Base-by-base conservation (phyloP, 2,888 invertebrate species). In the Ennomos erosarius region DNA sequence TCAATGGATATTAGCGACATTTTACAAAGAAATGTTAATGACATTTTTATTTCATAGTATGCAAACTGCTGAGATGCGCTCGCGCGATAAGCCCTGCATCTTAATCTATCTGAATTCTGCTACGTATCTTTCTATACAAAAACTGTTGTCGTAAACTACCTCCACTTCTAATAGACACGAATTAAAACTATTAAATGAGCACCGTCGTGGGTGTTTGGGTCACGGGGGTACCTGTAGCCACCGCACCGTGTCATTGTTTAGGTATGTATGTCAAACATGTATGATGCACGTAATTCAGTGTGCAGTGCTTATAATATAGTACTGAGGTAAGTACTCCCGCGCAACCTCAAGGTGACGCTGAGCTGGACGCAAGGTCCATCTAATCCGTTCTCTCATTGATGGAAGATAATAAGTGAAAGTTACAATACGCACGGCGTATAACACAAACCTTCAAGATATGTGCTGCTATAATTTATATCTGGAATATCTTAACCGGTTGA, bases 341-440 rank as follows among this genome's bases (percentile, higher is more conserved):
- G 64, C 66, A 67, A 78, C 84, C 70, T 81, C 87, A 88, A 88
- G 88, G 87, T 81, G 69, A 82, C 70, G 62, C 69, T 74, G 77
- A 75, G 81, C 40, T 40, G 36, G 33, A 74, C 70, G 74, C 88
- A 88, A 88, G 88, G 88, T 85, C 82, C 83, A 76, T 80, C 81
- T 81, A 78, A 82, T 80, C 81, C 87, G 71, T 85, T 89, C 89
- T 83, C 85, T 78, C 74, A 71, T 50, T 67, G 65, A 76, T 78
- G 70, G 75, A 73, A 73, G 73, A 76, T 70, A 70, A 71, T 71
- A 75, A 84, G 86, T 85, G 87, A 89, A 88, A 88, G 87, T 81
- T 71, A 55, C 62, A 73, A 68, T 65, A 52, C 59, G 65, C 55
- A 42, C 45, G 56, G 57, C 56, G 46, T 54, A 53, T 33, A 52